Conservation (phyloP, 1,140 invertebrate genomes). For the Trichonephila clavata region DNA sequence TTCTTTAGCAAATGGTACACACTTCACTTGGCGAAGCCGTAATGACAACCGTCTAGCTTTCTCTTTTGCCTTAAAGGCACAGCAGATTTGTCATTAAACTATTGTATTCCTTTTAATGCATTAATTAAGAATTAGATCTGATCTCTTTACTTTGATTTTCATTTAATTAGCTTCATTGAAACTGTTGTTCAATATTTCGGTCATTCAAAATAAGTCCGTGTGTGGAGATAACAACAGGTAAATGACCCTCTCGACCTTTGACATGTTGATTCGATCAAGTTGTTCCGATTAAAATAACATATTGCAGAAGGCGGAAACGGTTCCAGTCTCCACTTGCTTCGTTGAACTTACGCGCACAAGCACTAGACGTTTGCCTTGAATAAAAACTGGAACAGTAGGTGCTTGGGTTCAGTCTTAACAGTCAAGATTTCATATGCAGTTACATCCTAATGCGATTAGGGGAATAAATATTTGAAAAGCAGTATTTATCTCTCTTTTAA, state of each 20-base stretch:
- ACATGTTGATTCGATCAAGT: conserved; percentile 21
- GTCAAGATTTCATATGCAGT: not conserved
- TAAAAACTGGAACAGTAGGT: conserved; percentile 43
- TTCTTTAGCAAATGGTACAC: too few relatives aligned
- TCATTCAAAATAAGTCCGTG: not conserved
- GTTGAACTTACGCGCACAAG: conserved; percentile 10
- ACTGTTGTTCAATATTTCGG: not conserved
- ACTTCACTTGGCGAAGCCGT: too few relatives aligned
- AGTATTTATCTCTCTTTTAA: not conserved
- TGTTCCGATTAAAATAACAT: conserved; percentile 3
- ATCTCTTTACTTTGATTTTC: not conserved
- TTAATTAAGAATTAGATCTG: conserved; percentile 16
- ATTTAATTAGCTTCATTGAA: not conserved
- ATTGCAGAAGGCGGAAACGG: conserved; percentile 29
- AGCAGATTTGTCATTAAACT: not conserved
- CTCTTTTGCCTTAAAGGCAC: too few relatives aligned
- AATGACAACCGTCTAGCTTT: too few relatives aligned
- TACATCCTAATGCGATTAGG: not conserved
- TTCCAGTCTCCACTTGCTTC: conserved; percentile 40
- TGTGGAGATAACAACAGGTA: conserved; percentile 7
- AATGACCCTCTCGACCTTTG: conserved; percentile 38
- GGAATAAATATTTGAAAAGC: not conserved
- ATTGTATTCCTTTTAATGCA: not conserved
- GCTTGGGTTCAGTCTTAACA: conserved; percentile 4
- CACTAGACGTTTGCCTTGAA: conserved; percentile 30